Percentiles rank a stretch among this genome's conserved stretches.
Conservation (phyloP, 2,888 invertebrate species). For the Coenonympha glycerion region DNA sequence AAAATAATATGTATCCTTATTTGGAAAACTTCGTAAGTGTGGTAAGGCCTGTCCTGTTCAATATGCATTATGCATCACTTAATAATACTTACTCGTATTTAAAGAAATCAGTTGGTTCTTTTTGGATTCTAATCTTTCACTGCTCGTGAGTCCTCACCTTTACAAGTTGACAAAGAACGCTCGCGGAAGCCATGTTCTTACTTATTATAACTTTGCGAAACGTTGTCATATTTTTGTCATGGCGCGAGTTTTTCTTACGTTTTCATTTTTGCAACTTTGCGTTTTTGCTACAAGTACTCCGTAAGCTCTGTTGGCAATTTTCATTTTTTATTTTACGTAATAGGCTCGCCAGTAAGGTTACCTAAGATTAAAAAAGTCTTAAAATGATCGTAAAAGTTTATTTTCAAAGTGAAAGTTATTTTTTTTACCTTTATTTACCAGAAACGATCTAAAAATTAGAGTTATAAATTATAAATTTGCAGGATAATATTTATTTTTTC, state of each 20-base stretch:
- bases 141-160: constrained; percentile 14
- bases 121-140: no score
- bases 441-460: no score
- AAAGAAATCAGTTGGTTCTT: no score
- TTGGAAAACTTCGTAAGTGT: no score
- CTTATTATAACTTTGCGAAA: constrained; percentile 27
- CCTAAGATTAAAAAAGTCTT: constrained; percentile 13
- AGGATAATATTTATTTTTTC: no score
- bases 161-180: constrained; percentile 27
- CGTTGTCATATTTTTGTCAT: constrained; percentile 28
- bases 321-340: background rate
- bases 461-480: no score
- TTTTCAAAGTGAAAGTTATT: no score
- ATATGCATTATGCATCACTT: no score
- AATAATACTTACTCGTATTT: no score
- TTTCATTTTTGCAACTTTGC: constrained; percentile 8
- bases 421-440: no score
- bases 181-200: constrained; percentile 25
- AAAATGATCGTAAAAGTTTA: background rate
- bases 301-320: constrained; percentile 5
- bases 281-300: constrained; percentile 13
- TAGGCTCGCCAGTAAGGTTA: constrained; percentile 3
- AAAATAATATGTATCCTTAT: no score
- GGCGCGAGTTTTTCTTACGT: constrained; percentile 14
- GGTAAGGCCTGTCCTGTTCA: no score